Evolutionary conservation across 2,888 invertebrate genomes (phyloP), one percentile per base, ranked within the genome.

Genomic region (Pharmacophagus antenor): DNA sequence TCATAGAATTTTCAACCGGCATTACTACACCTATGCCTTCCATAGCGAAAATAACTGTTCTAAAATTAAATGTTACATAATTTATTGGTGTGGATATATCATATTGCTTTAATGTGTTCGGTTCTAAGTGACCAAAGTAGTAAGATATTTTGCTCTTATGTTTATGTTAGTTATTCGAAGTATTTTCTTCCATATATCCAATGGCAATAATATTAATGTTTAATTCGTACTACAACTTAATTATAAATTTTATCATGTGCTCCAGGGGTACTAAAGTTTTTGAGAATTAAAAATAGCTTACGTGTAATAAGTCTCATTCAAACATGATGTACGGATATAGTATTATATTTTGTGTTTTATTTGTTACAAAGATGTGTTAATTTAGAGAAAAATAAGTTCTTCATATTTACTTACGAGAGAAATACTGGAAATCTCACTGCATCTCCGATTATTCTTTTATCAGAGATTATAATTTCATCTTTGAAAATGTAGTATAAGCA

Each of bases 11-110:
- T 80, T 98, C 98, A 12, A 99, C 94, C 0, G 98, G 98, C 92
- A 99, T 94, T 17, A 98, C 96, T 53, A 95, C 95, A 56, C 96
- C 96, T 66, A 99, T 98, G 58, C 97, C 98, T 90, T 99, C 99
- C 93, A 99, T 98, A 22, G 99, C 97, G 80, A 98, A 99, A 70
- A 99, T 95, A 1, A 98, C 98, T 5, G 98, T 99, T 25, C 98
- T 93, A 75, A 52, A 70, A 68, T n/a, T 37, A 37, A 3, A 3
- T 4, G 10, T 15, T 15, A 12, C 12, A 12, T 31, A 27, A 27
- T 6, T 6, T 27, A 27, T 27, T 27, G 10, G 10, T 10, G 2
- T 37, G n/a, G 15, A 8, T 15, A 37, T 37, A n/a, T 37, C n/a
- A n/a, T n/a, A n/a, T n/a, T n/a, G n/a, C n/a, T n/a, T n/a, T n/a